Conservation (phyloP, 2,797 vertebrate species). For the Tragopan temminckii region DNA sequence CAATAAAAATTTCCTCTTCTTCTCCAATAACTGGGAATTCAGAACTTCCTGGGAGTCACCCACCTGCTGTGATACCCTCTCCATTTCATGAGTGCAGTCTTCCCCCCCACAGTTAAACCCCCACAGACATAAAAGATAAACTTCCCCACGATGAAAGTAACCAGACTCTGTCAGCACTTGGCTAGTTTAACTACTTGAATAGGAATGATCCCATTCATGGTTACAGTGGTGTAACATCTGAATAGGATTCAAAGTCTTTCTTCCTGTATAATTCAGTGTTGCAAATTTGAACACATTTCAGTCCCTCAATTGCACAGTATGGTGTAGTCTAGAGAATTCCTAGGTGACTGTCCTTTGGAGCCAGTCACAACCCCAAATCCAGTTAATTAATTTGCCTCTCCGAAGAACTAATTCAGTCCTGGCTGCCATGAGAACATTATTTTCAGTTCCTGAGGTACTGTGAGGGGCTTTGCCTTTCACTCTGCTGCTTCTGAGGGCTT, state of each 20-base stretch:
- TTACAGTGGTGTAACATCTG: not conserved
- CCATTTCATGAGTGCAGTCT: not conserved
- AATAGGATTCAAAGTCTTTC: not conserved
- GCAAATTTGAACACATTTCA: not conserved
- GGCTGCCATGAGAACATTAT: not conserved
- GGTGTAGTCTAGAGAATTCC: not conserved
- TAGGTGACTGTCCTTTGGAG: not conserved
- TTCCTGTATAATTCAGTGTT: not conserved
- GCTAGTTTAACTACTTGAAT: not conserved
- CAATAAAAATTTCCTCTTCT: not conserved
- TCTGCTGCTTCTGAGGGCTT: not conserved
- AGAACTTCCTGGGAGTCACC: not conserved
- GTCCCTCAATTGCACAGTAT: not conserved
- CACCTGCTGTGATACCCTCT: not conserved
- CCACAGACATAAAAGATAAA: not conserved
- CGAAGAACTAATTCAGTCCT: not conserved
- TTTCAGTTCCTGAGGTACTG: not conserved
- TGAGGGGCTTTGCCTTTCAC: rapidly evolving
- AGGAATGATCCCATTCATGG: not conserved
- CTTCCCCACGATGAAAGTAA: not conserved
- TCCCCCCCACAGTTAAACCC: not conserved
- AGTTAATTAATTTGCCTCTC: not conserved
- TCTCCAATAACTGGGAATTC: not conserved
- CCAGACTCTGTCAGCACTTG: not conserved
- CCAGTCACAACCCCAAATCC: not conserved